Percentiles rank a stretch among this genome's conserved stretches.
Conservation (phyloP, 2,113 vertebrate genomes). For the Tragelaphus strepsiceros region DNA sequence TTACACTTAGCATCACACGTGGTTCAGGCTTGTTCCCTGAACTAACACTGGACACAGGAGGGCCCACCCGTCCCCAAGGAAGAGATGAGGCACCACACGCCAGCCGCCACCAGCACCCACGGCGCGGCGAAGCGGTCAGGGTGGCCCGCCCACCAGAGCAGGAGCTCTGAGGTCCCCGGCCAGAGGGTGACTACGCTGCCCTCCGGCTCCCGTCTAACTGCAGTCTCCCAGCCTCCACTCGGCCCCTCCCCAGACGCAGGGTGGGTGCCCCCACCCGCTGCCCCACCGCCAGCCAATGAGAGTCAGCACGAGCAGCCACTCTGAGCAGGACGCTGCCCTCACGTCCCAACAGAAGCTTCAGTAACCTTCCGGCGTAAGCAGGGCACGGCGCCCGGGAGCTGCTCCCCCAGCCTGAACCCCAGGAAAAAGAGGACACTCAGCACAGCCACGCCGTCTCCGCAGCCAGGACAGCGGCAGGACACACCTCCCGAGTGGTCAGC, state of each 20-base stretch:
- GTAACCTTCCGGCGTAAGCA: background rate
- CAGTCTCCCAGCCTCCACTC: background rate
- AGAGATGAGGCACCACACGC: too few relatives aligned
- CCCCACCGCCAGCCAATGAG: fast-evolving
- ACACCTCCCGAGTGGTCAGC: fast-evolving
- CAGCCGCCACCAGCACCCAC: background rate
- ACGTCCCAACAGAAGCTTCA: background rate
- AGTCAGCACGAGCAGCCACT: background rate
- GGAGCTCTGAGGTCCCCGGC: background rate
- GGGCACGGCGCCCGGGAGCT: background rate
- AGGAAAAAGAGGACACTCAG: background rate
- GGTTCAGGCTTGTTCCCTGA: background rate
- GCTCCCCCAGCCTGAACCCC: background rate
- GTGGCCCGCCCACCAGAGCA: background rate
- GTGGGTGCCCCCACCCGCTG: background rate
- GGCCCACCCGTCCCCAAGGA: background rate
- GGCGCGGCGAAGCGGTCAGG: background rate
- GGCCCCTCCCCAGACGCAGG: background rate
- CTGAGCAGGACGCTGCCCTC: fast-evolving
- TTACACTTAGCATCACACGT: background rate
- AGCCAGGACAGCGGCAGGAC: fast-evolving
- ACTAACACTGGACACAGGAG: background rate
- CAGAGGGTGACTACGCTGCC: background rate
- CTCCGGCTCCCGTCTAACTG: background rate
- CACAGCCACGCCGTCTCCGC: background rate